Evolutionary conservation across 2,113 vertebrate genomes (phyloP), one percentile per base, ranked within the genome.

Genomic region (Paratilapia polleni): DNA sequence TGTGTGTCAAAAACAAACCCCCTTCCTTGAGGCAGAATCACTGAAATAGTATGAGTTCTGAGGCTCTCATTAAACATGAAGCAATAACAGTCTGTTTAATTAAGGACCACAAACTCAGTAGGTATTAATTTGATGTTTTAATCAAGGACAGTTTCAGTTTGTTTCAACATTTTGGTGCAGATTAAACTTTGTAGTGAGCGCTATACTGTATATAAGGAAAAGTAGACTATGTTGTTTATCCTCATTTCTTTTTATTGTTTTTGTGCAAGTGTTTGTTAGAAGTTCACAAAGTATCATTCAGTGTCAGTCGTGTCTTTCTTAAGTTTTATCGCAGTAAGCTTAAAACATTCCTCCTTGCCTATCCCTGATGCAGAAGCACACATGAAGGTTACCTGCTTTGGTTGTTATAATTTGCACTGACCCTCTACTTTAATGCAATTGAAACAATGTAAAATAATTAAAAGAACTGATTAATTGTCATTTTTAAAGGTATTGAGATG

Each of bases 11-110:
- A 78, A 70, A 26, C 26, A 81, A 73, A 22, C 59, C 10, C 1
- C 54, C 43, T 6, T 41, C 26, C 13, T 31, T 78, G 74, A 43
- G 77, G 38, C 19, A 63, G 64, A 82, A 83, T 62, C 9, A 15
- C 31, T 31, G 28, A 59, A 73, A 24, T 60, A 28, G 13, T 47
- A 20, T 41, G 12, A 14, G 41, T 34, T 41, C 38, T 2, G 2
- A 70, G 49, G 36, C 61, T 56, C n/a, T 26, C 38, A 74, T 49
- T 73, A 66, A 85, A 83, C 59, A 58, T 1, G 2, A 63, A 41
- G 49, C 38, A 84, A 1, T 63, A 77, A 73, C 74, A 79, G 80
- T 47, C 41, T 49, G 57, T 52, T 80, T 36, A 77, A 82, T 73
- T 59, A 77, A 78, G 56, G 8, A 62, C 8, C 28, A 56, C 38